Conservation (phyloP, 2,113 vertebrate species). For the Agapornis roseicollis region DNA sequence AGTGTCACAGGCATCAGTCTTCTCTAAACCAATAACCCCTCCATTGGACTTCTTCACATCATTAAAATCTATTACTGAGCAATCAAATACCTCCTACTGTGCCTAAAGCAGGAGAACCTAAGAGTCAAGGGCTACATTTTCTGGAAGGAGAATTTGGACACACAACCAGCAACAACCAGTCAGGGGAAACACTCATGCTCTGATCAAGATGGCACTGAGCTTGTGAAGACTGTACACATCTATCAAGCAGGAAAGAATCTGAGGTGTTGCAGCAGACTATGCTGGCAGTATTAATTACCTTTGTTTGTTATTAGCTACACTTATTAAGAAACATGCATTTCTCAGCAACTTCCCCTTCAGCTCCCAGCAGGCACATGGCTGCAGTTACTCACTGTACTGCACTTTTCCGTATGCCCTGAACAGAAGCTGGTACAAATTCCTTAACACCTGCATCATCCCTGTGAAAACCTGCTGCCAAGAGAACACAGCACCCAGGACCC, state of each 20-base stretch:
- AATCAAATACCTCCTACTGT: background rate
- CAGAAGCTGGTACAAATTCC: background rate
- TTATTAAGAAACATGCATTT: background rate
- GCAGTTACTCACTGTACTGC: background rate
- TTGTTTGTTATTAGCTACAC: background rate
- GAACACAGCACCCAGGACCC: rapidly evolving
- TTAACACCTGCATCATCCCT: background rate
- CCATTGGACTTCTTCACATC: background rate
- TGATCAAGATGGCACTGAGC: background rate
- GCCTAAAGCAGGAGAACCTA: background rate
- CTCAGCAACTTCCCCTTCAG: background rate
- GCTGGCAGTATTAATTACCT: background rate
- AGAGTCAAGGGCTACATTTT: background rate
- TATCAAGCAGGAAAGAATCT: background rate
- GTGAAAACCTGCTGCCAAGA: background rate
- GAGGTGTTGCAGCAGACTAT: background rate
- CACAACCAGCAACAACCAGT: background rate
- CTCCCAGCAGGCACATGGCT: background rate
- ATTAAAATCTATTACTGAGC: background rate
- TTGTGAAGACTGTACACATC: background rate
- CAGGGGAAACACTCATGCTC: background rate
- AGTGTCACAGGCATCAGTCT: background rate
- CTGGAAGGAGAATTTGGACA: background rate
- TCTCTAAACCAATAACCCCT: background rate
- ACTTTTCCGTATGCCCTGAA: background rate